Conservation (phyloP, 2,113 vertebrate species). For the Nyctibius bracteatus region DNA sequence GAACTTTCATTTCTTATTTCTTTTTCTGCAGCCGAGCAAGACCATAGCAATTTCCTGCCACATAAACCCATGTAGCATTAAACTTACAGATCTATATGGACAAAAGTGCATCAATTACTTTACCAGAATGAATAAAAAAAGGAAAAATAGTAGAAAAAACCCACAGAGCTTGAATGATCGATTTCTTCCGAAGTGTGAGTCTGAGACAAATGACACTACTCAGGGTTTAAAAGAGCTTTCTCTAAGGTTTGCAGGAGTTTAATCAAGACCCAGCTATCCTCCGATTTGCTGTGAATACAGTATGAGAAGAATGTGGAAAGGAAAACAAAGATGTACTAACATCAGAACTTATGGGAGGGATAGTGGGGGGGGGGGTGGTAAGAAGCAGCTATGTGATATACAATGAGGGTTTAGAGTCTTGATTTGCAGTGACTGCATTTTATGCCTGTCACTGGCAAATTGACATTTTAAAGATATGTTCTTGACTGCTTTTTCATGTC, state of each 20-base stretch:
- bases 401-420: not conserved
- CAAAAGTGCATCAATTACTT: not conserved
- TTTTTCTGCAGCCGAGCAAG: not conserved
- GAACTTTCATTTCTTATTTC: conserved; percentile 8
- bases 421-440: conserved; percentile 51
- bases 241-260: conserved; percentile 17
- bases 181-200: not conserved
- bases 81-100: not conserved
- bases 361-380: no score
- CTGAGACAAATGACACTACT: conserved; percentile 26
- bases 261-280: conserved; percentile 24
- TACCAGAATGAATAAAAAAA: not conserved
- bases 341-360: not conserved
- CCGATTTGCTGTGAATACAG: conserved; percentile 24
- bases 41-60: not conserved
- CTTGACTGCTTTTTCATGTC: conserved; percentile 57
- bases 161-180: not conserved
- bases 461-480: conserved; percentile 63
- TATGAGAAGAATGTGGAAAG: conserved; percentile 27
- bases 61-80: not conserved
- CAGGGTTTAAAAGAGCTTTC: conserved; percentile 22
- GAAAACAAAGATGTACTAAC: conserved; percentile 48
- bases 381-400: conserved; percentile 6
- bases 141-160: not conserved
- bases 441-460: conserved; percentile 53